These are phyloP conservation scores for Thamnophis elegans DNA, from an alignment of 2,797 vertebrate genomes.

Conservation along the genomic window DNA sequence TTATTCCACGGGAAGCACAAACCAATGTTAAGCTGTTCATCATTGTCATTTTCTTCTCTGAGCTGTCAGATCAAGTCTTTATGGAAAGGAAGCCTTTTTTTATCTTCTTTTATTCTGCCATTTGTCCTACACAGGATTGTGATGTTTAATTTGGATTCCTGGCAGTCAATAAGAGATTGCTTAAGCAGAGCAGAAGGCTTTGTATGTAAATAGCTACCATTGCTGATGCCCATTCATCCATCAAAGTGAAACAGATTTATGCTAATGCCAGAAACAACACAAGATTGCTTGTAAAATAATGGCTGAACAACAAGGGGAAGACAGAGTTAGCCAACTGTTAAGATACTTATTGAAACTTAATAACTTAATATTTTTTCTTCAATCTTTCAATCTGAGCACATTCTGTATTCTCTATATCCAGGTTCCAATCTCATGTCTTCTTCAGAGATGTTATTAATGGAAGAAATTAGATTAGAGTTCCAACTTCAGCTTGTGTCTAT, in stretches of 20 bases:
- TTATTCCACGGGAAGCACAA: not conserved
- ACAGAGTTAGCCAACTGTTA: conserved; percentile 32
- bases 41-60: not conserved
- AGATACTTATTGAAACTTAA: not conserved
- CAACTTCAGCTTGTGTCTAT: not conserved
- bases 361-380: not conserved
- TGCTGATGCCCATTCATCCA: conserved; percentile 20
- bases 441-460: not conserved
- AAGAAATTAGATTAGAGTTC: not conserved
- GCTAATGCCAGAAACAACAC: conserved; percentile 17
- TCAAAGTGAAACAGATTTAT: conserved; percentile 36
- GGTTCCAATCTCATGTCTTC: not conserved
- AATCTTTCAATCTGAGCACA: not conserved
- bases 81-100: conserved; percentile 9
- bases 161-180: conserved; percentile 15
- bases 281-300: conserved; percentile 28
- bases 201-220: conserved; percentile 31
- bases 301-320: conserved; percentile 38
- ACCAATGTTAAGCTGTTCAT: not conserved
- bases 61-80: conserved; percentile 4
- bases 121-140: conserved; percentile 1
- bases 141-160: conserved; percentile 33
- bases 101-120: conserved; percentile 21
- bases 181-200: conserved; percentile 17
- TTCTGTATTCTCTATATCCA: conserved; percentile 20